These are phyloP conservation scores for Blomia tropicalis DNA, from an alignment of 2,888 invertebrate genomes.

Conservation along the genomic window DNA sequence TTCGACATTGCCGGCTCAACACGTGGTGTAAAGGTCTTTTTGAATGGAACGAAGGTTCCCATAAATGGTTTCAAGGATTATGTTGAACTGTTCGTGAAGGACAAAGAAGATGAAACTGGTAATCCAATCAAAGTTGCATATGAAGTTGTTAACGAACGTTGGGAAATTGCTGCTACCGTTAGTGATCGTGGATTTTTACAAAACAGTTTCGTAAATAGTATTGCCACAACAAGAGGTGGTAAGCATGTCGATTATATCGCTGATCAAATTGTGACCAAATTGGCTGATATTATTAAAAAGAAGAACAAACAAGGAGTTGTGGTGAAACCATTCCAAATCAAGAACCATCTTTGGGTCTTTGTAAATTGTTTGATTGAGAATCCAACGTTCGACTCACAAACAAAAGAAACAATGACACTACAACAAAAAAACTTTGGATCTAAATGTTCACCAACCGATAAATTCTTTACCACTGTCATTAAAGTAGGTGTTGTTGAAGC, in stretches of 20 bases:
- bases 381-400: slow-evolving; percentile 98
- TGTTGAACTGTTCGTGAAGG: slow-evolving; percentile 71
- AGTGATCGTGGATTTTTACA: slow-evolving; percentile 78
- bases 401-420: slow-evolving; percentile 96
- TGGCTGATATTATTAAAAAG: slow-evolving; percentile 65
- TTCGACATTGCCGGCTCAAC: slow-evolving; percentile 87
- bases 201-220: slow-evolving; percentile 85
- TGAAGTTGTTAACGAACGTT: slow-evolving; percentile 65
- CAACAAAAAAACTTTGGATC: slow-evolving; percentile 89
- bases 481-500: slow-evolving; percentile 86
- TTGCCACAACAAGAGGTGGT: slow-evolving; percentile 50
- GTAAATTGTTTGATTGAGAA: slow-evolving; percentile 44
- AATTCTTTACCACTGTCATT: slow-evolving; percentile 50
- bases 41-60: slow-evolving; percentile 56
- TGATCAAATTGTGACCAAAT: slow-evolving; percentile 71
- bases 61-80: slow-evolving; percentile 87
- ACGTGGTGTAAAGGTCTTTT: slow-evolving; percentile 67
- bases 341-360: slow-evolving; percentile 39
- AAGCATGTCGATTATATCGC: slow-evolving; percentile 87
- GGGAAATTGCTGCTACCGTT: slow-evolving; percentile 84
- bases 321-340: slow-evolving; percentile 77
- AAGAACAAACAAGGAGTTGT: slow-evolving; percentile 70
- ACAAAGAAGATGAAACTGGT: slow-evolving; percentile 61
- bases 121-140: slow-evolving; percentile 69
- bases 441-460: slow-evolving; percentile 69